Percentiles rank a stretch among this genome's conserved stretches.
phyloP scores from a whole-genome alignment of 2,113 vertebrate species.

The Neoarius graeffei region DNA sequence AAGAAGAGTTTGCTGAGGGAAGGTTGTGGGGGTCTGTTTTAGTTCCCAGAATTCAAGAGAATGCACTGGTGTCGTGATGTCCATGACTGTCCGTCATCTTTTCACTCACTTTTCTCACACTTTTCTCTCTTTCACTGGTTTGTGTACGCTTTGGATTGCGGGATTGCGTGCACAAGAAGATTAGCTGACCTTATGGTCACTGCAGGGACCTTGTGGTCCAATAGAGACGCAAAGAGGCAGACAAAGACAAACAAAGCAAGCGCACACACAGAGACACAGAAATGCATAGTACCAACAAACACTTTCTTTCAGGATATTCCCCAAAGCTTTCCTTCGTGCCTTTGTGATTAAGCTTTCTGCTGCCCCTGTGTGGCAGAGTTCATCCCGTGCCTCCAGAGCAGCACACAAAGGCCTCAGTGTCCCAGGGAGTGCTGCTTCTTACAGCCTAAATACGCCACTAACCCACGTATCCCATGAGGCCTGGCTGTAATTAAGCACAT shows the following conservation, averaged over 20 bases:
- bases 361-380: conserved; percentile 55
- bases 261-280: conserved; percentile 45
- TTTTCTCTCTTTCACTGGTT: conserved; percentile 37
- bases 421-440: conserved; percentile 7
- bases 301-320: conserved; percentile 39
- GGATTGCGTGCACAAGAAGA: conserved; percentile 62
- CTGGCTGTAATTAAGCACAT: conserved; percentile 55
- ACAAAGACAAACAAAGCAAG: conserved; percentile 43
- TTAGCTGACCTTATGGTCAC: conserved; percentile 66
- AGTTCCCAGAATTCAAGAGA: conserved; percentile 74
- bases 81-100: conserved; percentile 72
- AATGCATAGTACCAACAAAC: conserved; percentile 57
- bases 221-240: conserved; percentile 18
- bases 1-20: conserved; percentile 65
- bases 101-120: conserved; percentile 59
- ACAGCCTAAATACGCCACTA: conserved; percentile 16
- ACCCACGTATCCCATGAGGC: conserved; percentile 49
- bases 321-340: conserved; percentile 21
- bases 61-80: conserved; percentile 71
- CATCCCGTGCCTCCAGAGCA: conserved; percentile 27
- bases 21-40: conserved; percentile 19
- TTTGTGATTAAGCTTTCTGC: conserved; percentile 49
- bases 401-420: conserved; percentile 53
- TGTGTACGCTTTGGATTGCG: conserved; percentile 58
- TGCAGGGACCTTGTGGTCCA: conserved; percentile 20